Percentiles rank a stretch among this genome's conserved stretches.
phyloP scores from a whole-genome alignment of 2,888 invertebrate genomes.

The Plagodis pulveraria region DNA sequence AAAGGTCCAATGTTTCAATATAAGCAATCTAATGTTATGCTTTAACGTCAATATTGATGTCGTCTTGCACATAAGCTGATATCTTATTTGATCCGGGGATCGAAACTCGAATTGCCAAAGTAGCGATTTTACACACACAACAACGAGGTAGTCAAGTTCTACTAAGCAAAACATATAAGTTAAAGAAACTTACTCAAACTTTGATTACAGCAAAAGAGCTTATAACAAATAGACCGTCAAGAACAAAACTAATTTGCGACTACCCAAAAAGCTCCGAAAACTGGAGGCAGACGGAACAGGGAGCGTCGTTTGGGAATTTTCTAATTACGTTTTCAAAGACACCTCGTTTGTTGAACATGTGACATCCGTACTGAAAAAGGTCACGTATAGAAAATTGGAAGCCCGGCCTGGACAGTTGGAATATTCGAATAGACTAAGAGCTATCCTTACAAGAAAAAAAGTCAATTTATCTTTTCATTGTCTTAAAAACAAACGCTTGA shows the following conservation, averaged over 20 bases:
- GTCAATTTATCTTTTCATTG: too few species aligned
- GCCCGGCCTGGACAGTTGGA: slow-evolving; percentile 42
- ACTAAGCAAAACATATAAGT: too few species aligned
- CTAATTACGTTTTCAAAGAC: slow-evolving; percentile 85
- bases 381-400: slow-evolving; percentile 82
- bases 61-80: too few species aligned
- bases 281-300: slow-evolving; percentile 46
- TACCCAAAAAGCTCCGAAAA: slow-evolving; percentile 54
- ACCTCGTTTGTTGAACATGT: slow-evolving; percentile 82
- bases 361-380: slow-evolving; percentile 79
- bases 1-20: too few species aligned
- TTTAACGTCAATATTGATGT: too few species aligned
- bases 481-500: too few species aligned
- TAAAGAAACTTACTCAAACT: background rate
- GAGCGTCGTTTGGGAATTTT: slow-evolving; percentile 79
- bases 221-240: slow-evolving; percentile 24
- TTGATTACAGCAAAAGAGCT: background rate
- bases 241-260: slow-evolving; percentile 78
- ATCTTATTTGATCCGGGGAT: too few species aligned
- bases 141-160: too few species aligned
- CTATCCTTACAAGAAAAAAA: slow-evolving; percentile 6
- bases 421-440: slow-evolving; percentile 28
- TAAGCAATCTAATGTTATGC: too few species aligned
- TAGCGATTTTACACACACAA: too few species aligned
- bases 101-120: too few species aligned